Conservation (phyloP, 2,113 vertebrate genomes). For the Nyctereutes procyonoides region DNA sequence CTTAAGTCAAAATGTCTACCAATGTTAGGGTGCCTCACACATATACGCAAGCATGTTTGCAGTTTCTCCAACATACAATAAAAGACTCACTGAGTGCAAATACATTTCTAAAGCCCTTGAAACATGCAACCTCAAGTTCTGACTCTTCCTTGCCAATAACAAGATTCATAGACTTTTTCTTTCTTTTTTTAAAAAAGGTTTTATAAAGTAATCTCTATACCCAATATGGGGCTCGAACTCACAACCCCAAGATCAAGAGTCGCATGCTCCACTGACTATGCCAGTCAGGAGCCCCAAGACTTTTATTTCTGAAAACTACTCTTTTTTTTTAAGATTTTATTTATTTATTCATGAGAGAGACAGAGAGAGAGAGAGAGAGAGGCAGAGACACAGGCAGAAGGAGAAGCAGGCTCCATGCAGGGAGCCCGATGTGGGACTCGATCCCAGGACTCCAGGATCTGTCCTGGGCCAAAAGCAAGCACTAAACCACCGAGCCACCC, state of each 20-base stretch:
- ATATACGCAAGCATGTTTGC: not conserved
- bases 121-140: conserved; percentile 9
- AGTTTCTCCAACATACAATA: not conserved
- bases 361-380: too few relatives aligned
- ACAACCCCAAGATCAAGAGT: not conserved
- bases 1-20: not conserved
- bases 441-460: too few relatives aligned
- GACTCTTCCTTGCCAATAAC: conserved; percentile 35
- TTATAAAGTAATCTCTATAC: not conserved
- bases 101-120: not conserved
- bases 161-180: not conserved
- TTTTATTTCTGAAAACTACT: conserved; percentile 3
- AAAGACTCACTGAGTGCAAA: conserved; percentile 14
- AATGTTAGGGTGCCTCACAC: not conserved
- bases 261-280: not conserved
- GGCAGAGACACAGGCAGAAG: too few relatives aligned
- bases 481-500: too few relatives aligned
- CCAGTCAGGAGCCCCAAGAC: not conserved
- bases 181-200: not conserved
- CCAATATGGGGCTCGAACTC: not conserved
- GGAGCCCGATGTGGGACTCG: too few relatives aligned
- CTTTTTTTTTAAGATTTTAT: not conserved
- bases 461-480: too few relatives aligned
- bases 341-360: too few relatives aligned
- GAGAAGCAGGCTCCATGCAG: too few relatives aligned